Base-by-base conservation (phyloP, 2,888 invertebrate species). In the Brachyptera putata region DNA sequence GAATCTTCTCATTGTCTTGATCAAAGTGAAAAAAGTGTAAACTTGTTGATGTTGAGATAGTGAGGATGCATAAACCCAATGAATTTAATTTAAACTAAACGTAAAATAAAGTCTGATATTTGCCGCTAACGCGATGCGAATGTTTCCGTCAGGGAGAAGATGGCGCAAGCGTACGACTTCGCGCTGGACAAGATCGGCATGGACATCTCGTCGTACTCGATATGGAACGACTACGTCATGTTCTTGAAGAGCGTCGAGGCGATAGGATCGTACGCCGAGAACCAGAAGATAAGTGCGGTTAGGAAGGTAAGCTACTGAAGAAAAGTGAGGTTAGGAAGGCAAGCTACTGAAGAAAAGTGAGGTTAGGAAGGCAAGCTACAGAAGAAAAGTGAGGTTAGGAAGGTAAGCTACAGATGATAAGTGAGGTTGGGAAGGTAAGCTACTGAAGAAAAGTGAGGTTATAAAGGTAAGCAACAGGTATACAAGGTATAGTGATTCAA, bases 121-220 rank as follows among this genome's bases (percentile, higher is more conserved):
- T n/a, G n/a, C n/a, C n/a, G n/a, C n/a, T n/a, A n/a, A n/a, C n/a
- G n/a, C n/a, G n/a, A n/a, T n/a, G n/a, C n/a, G n/a, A n/a, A n/a
- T 30, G 30, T 30, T 30, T 11, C 30, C 5, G 7, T 18, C 72
- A 96, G 98, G 72, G 99, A 99, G 75, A 98, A 97, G 79, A 93
- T 99, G 91, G 98, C 98, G 0, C 96, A 99, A 74, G 98, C 99
- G 0, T 99, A 98, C 74, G 98, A 99, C 76, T 99, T 99, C 76
- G 98, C 99, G 0, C 77, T 99, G 65, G 99, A 99, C 65, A 97
- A 98, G 77, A 97, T 99, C 66, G 99, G 99, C 0, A 88, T 99
- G 86, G 99, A 99, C 72, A 89, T 97, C 68, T 93, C 95, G 77
- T 94, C 97, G 0, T 95, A 92, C 74, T 87, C 91, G 7, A 92